Evolutionary conservation across 2,797 vertebrate genomes (phyloP), one percentile per base, ranked within the genome.

Genomic region (Syngnathus rostellatus): DNA sequence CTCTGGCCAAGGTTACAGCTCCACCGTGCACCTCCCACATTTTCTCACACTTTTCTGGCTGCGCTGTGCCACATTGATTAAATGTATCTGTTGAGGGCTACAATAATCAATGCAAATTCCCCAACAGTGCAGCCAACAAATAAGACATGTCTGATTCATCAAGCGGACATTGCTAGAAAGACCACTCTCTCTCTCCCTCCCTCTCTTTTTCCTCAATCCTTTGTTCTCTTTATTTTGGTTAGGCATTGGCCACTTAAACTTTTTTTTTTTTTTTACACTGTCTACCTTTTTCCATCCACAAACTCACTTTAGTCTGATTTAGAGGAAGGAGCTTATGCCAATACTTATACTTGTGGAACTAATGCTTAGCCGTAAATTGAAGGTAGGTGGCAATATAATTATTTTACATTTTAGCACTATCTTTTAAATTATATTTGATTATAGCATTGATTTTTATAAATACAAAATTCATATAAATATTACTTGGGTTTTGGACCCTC

Each of bases 91-190:
- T 91, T 93, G 89, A 93, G 93, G 92, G 92, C 31, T 92, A 91
- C 93, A 93, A 93, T 94, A 96, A 97, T 95, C 94, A 92, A 95
- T 94, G 94, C 93, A 97, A 96, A 97, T 94, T 94, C 92, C 89
- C 92, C 88, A 89, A 89, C 92, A 87, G 87, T 88, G 89, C 90
- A 89, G 92, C 89, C 89, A 91, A 84, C 86, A 90, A 89, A 89
- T 89, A 87, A 91, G 86, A 88, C 86, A 86, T 90, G 92, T 92
- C 90, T 85, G 92, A 94, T 93, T 93, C 93, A 94, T 92, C 93
- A 93, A 91, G 92, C 92, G 90, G 92, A 87, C 91, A 89, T 88
- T 86, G 92, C 90, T 92, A 92, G 91, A 91, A 92, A 94, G 94
- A 92, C 92, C 92, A 92, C 88, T 90, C 85, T 89, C 88, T 79